Conservation (phyloP, 2,888 invertebrate species). For the Perdita meconis region DNA sequence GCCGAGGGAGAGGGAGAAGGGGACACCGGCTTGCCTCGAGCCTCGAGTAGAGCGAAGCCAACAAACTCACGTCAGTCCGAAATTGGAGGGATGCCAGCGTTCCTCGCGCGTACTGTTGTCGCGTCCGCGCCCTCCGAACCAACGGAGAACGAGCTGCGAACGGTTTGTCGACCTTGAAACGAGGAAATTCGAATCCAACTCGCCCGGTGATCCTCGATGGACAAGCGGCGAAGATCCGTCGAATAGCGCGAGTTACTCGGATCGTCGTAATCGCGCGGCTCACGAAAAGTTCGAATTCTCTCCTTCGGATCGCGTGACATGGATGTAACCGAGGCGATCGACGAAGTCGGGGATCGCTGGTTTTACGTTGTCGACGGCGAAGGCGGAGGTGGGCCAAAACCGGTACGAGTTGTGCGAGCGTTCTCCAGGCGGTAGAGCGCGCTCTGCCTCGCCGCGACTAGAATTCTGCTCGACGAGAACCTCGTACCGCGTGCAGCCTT, state of each 20-base stretch:
- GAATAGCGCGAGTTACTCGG: too few relatives aligned
- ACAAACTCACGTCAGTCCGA: slow-evolving; percentile 82
- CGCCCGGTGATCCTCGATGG: not conserved
- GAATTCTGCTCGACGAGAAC: slow-evolving; percentile 17
- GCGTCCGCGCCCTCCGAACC: slow-evolving; percentile 20
- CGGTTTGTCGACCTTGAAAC: slow-evolving; percentile 30
- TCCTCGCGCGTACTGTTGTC: slow-evolving; percentile 63
- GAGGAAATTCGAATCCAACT: slow-evolving; percentile 10
- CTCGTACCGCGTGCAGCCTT: slow-evolving; percentile 59
- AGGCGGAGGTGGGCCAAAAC: slow-evolving; percentile 76
- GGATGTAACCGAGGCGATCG: slow-evolving; percentile 77
- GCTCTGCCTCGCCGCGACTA: slow-evolving; percentile 32
- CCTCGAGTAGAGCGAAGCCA: slow-evolving; percentile 81
- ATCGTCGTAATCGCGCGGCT: too few relatives aligned
- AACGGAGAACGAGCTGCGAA: not conserved
- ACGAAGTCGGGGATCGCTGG: slow-evolving; percentile 80
- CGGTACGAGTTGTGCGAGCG: slow-evolving; percentile 79
- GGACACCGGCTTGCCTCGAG: slow-evolving; percentile 71
- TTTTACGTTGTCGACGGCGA: too few relatives aligned
- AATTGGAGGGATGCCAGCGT: slow-evolving; percentile 78
- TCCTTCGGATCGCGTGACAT: slow-evolving; percentile 44
- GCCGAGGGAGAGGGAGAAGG: slow-evolving; percentile 58
- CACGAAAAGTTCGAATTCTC: slow-evolving; percentile 38
- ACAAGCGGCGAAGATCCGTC: not conserved
- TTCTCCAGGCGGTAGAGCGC: slow-evolving; percentile 70